phyloP scores from a whole-genome alignment of 2,888 invertebrate species.

The Drosophila colorata region DNA sequence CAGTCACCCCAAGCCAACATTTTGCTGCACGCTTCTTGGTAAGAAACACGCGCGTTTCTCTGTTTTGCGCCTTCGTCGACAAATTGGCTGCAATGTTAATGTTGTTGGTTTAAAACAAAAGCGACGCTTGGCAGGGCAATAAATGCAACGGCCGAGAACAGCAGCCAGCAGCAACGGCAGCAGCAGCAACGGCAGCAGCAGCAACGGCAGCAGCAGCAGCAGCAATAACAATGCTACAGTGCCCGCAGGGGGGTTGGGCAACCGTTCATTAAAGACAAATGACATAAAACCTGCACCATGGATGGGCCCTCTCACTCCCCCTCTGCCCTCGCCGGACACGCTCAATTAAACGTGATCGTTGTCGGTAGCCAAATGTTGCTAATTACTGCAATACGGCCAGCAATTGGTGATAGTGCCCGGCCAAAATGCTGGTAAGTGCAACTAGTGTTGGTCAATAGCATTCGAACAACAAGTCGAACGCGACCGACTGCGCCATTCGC shows the following conservation, averaged over 20 bases:
- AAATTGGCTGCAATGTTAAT: constrained; percentile 71
- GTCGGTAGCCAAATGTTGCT: constrained; percentile 71
- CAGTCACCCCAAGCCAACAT: constrained; percentile 37
- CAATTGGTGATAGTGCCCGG: constrained; percentile 49
- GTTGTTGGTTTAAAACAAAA: constrained; percentile 74
- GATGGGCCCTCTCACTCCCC: constrained; percentile 11
- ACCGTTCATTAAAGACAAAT: constrained; percentile 74
- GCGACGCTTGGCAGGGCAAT: constrained; percentile 66
- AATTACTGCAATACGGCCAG: constrained; percentile 56
- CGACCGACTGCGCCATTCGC: too few species aligned
- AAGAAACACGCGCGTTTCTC: constrained; percentile 40
- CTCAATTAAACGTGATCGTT: constrained; percentile 83
- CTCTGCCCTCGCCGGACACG: constrained; percentile 54
- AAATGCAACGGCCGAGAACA: constrained; percentile 53
- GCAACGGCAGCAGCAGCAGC: constrained; percentile 21
- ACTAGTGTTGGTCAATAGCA: constrained; percentile 31
- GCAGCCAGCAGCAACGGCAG: constrained; percentile 24
- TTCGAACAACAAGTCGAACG: not conserved
- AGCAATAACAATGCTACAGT: constrained; percentile 28
- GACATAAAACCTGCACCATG: constrained; percentile 56
- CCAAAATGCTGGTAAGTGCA: constrained; percentile 30
- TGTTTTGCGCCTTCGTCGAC: constrained; percentile 64
- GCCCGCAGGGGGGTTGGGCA: constrained; percentile 41
- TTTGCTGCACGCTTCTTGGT: constrained; percentile 50
- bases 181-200: constrained; percentile 25